Base-by-base conservation (phyloP, 1,140 invertebrate species). In the Zaprionus ghesquierei region DNA sequence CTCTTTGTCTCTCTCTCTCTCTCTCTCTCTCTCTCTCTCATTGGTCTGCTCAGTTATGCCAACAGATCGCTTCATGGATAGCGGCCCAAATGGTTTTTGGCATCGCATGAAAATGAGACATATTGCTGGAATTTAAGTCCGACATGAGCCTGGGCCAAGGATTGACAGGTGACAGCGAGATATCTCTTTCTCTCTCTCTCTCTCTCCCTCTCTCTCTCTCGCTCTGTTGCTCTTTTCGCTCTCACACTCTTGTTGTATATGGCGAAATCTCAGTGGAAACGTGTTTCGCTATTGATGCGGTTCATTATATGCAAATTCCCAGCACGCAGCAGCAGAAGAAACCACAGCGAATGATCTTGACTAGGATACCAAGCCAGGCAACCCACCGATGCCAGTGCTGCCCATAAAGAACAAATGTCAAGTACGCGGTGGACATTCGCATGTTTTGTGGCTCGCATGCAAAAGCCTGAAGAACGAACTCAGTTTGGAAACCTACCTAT, bases 291-390 rank as follows among this genome's bases (percentile, higher is more conserved):
- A 90, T 90, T 85, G 89, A 90, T 90, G 84, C 81, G 89, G 82
- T 80, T 90, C 89, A 90, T 90, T 90, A 90, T 90, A 90, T 90
- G 89, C 89, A 90, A 90, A 90, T 90, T 90, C 87, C 73, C 72
- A 62, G 68, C 80, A 68, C 63, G 69, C 69, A 58, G 60, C 35
- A 38, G 22, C 38, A 73, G 76, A 78, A 71, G 74, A 78, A 81
- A 71, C 82, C 50, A 46, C 65, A 71, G 23, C 68, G 73, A 75
- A 75, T 65, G 53, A 55, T 3, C 41, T 59, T 25, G 15, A 5
- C 27, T 25, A 46, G 18, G 18, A 22, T 5, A 6, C 12, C 9
- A 10, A 3, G n/a, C 53, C 38, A 65, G 38, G 35, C 53, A 20
- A 71, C 64, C 61, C 41, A 46, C 46, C 44, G 38, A 63, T 65